These are phyloP conservation scores for Tiliacea aurago DNA, from an alignment of 2,888 invertebrate genomes.

Conservation along the genomic window DNA sequence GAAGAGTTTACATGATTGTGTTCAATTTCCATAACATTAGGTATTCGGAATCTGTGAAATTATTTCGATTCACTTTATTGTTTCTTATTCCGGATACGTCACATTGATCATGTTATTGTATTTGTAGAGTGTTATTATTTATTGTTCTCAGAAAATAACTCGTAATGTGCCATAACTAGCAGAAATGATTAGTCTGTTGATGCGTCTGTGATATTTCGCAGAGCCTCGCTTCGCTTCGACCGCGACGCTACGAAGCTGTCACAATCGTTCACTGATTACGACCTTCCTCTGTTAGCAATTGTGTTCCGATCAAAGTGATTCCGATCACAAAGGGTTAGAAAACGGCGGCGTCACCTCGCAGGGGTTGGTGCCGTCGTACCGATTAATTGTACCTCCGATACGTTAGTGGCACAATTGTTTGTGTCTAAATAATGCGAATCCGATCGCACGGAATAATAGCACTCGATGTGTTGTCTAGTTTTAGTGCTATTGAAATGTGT, in stretches of 20 bases:
- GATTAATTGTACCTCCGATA: conserved; percentile 81
- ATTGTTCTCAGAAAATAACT: conserved; percentile 27
- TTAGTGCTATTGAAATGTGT: conserved; percentile 55
- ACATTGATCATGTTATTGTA: conserved; percentile 16
- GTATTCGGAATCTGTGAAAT: conserved; percentile 26
- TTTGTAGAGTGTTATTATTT: conserved; percentile 8
- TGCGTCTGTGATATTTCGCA: conserved; percentile 67
- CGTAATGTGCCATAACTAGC: conserved; percentile 3
- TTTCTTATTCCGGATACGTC: conserved; percentile 10
- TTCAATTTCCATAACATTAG: conserved; percentile 38
- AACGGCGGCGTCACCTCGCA: conserved; percentile 79
- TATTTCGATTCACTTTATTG: conserved; percentile 19
- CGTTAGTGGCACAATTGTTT: conserved; percentile 66
- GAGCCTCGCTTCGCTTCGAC: conserved; percentile 59
- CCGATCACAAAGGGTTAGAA: conserved; percentile 85
- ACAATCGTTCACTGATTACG: conserved; percentile 82
- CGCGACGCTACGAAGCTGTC: conserved; percentile 67
- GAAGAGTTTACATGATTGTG: conserved; percentile 27
- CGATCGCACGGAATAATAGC: conserved; percentile 60
- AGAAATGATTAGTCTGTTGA: conserved; percentile 62
- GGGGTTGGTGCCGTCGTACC: conserved; percentile 72
- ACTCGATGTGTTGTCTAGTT: conserved; percentile 39
- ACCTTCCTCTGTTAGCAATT: conserved; percentile 80
- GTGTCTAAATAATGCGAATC: conserved; percentile 67
- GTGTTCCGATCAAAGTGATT: conserved; percentile 85